phyloP scores from a whole-genome alignment of 2,888 invertebrate genomes.

The Microchrysa polita region DNA sequence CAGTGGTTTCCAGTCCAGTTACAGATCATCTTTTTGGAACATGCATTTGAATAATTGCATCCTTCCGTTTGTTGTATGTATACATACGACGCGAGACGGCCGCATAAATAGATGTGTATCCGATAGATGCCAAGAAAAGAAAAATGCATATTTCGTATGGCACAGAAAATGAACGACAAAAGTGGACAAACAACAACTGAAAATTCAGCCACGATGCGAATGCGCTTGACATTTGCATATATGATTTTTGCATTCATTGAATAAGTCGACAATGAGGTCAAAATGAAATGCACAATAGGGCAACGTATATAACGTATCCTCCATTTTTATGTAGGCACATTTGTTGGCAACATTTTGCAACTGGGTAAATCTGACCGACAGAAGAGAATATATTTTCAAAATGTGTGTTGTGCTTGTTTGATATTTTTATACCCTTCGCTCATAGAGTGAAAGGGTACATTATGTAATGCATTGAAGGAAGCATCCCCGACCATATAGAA shows the following conservation, averaged over 20 bases:
- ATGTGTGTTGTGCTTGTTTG: too few species aligned
- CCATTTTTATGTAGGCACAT: too few species aligned
- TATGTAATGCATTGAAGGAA: too few species aligned
- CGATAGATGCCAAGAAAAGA: conserved; percentile 10
- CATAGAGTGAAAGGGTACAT: too few species aligned
- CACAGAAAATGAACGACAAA: neutral
- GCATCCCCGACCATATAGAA: too few species aligned
- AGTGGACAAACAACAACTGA: conserved; percentile 16
- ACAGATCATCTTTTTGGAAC: conserved; percentile 27
- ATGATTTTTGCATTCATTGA: conserved; percentile 15
- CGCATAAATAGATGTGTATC: neutral
- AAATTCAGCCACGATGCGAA: conserved; percentile 20
- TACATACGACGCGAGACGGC: too few species aligned
- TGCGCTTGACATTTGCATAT: conserved; percentile 36
- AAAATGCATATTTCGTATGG: neutral
- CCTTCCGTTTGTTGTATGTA: neutral
- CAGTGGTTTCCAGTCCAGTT: conserved; percentile 10
- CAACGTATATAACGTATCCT: too few species aligned
- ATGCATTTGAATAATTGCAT: conserved; percentile 39
- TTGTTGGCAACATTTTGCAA: too few species aligned
- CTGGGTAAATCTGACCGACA: too few species aligned
- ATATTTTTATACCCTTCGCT: too few species aligned
- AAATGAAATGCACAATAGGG: neutral
- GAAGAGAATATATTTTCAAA: too few species aligned
- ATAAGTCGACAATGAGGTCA: conserved; percentile 1